Evolutionary conservation across 2,888 invertebrate species (phyloP).

Genomic region (Sphaeridia pumilis): DNA sequence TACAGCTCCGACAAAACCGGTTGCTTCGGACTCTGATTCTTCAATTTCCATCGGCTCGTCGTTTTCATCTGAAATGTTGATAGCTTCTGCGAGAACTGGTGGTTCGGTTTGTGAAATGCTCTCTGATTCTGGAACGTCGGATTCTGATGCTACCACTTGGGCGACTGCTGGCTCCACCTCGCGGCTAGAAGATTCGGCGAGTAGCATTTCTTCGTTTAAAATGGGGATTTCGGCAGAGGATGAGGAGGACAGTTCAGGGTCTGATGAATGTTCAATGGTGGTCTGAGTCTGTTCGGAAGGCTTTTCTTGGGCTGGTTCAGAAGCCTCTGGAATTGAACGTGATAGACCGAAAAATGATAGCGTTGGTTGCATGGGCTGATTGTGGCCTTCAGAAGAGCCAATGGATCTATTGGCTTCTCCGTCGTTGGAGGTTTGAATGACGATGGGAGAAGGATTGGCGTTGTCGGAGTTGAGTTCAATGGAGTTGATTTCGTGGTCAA

Average conservation of each 20-base stretch:
- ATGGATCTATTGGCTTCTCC: neutral
- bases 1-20: neutral
- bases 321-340: neutral
- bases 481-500: neutral
- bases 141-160: neutral
- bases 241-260: neutral
- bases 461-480: constrained; percentile 1
- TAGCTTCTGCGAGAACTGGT: constrained; percentile 17
- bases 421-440: constrained; percentile 1
- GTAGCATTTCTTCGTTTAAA: too few relatives aligned
- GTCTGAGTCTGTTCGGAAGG: neutral
- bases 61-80: constrained; percentile 17
- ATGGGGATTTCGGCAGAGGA: too few relatives aligned
- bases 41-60: constrained; percentile 25
- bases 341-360: neutral
- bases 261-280: neutral
- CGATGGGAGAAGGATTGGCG: neutral
- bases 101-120: too few relatives aligned
- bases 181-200: neutral
- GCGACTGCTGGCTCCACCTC: neutral
- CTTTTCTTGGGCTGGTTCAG: neutral
- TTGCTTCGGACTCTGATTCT: neutral
- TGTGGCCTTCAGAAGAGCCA: neutral
- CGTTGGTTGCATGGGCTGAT: neutral
- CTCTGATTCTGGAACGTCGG: too few relatives aligned